Base-by-base conservation (phyloP, 2,888 invertebrate genomes). In the Mechanitis messenoides region DNA sequence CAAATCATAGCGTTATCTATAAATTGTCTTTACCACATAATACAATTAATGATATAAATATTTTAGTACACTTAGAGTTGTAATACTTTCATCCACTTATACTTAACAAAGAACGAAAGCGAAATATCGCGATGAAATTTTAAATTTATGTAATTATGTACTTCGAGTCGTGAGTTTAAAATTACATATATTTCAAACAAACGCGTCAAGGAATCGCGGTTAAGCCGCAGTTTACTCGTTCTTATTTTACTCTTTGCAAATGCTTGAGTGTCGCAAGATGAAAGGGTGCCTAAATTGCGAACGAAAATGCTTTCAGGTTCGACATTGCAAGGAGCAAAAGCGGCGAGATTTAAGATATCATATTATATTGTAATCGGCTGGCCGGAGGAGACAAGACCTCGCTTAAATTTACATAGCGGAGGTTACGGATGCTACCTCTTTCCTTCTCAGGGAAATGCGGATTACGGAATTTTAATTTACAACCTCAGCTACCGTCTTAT, bases 351-450 rank as follows among this genome's bases (percentile, higher is more conserved):
- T 85, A 82, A 86, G 83, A 85, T 85, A 86, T 87, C 83, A 85
- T 83, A 85, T 87, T 85, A 85, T 84, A 76, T 83, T 78, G 80
- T 85, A 87, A 88, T 86, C 83, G 83, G 79, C 78, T 76, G 76
- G 74, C 79, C 78, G 76, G 72, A 75, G 72, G 75, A 73, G 76
- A 71, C 77, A 68, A 68, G 66, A 71, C 74, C 77, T 68, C 76
- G 77, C 80, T 84, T 78, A 85, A 84, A 87, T 87, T 86, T 84
- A 84, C 85, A 83, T 80, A 77, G 81, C 83, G 82, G 80, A 83
- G 81, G 77, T 78, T 73, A 78, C 82, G 81, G 81, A 82, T 82
- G 78, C 78, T 74, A 80, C 82, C 81, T 78, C 82, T 82, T 83
- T 78, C 77, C 80, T 76, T 77, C 76, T 73, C 74, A 74, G 76